These are phyloP conservation scores for Avahi laniger DNA, from an alignment of 2,797 vertebrate species.

Conservation along the genomic window DNA sequence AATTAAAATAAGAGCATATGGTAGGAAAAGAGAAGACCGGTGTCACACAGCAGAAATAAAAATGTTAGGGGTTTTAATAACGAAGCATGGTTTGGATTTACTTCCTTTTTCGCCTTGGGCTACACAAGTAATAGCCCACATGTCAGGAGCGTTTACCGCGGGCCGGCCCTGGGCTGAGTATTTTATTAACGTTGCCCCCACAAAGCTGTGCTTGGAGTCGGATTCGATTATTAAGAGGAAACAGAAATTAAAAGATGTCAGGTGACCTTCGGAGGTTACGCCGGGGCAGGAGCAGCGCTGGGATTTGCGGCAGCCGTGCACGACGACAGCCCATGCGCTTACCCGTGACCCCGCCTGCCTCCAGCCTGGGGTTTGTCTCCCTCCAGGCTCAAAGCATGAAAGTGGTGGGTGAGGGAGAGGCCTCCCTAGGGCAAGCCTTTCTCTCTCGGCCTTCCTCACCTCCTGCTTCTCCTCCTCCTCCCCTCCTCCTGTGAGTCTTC, in stretches of 20 bases:
- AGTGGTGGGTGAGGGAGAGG: not conserved
- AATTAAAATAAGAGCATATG: not conserved
- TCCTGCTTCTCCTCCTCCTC: not conserved
- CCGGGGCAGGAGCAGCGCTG: not conserved
- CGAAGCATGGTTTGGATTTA: not conserved
- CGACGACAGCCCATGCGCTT: not conserved
- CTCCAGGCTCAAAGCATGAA: not conserved
- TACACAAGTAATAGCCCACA: not conserved
- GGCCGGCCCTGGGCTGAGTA: not conserved
- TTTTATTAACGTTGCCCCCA: not conserved
- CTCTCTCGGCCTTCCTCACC: not conserved
- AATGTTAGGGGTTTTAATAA: not conserved
- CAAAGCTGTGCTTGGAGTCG: not conserved
- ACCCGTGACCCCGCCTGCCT: not conserved
- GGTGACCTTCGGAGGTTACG: not conserved
- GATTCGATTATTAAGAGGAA: not conserved
- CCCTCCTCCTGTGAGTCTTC: conserved; percentile 60
- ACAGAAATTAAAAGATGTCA: not conserved
- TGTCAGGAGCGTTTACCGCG: not conserved
- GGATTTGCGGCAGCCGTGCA: not conserved
- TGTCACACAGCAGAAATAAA: not conserved
- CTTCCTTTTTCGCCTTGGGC: not conserved
- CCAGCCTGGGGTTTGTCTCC: too few species aligned
- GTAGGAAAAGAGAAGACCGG: not conserved
- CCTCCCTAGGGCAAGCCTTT: not conserved